Base-by-base conservation (phyloP, 1,140 invertebrate species). In the Tenebrio molitor region DNA sequence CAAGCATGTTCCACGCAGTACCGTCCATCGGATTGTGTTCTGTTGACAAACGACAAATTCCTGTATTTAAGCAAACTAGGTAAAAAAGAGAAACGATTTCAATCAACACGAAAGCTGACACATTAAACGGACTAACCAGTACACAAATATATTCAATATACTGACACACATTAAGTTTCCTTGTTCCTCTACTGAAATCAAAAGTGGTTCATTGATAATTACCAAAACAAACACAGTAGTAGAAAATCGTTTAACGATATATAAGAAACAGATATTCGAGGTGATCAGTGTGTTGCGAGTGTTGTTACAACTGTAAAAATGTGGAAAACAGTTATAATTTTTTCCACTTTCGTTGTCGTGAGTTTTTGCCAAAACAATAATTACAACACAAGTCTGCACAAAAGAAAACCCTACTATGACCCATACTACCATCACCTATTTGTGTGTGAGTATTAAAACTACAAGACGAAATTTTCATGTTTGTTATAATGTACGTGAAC, bases 1-100 rank as follows among this genome's bases (percentile, higher is more conserved):
- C 95, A 41, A 92, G 85, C 78, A 93, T 90, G 75, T 93, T 95
- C 74, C 89, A 89, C 1, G 91, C 92, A 79, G 88, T 89, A 25
- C 89, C 79, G 82, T 93, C 87, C 0, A 87, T 78, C 69, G 86
- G 84, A 74, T 86, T 79, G 15, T 84, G 82, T 82, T 85, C 89
- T 90, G 69, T 12, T 3, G 8, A 4, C 25, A n/a, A n/a, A n/a
- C 25, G 25, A 36, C 0, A 39, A 39, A 39, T n/a, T 12, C 5
- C 5, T 63, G 15, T 64, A 14, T 15, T 63, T 39, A 15, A 33
- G 10, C 3, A 64, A 21, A 44, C 0, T 64, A 25, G 25, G 7
- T 44, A 44, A 8, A 65, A 41, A 42, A 33, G 36, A 64, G 44
- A 65, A 46, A 25, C 8, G 14, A 34, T 62, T 12, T 23, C 7